Evolutionary conservation across 2,113 vertebrate genomes (phyloP).

Genomic region (Podilymbus podiceps): DNA sequence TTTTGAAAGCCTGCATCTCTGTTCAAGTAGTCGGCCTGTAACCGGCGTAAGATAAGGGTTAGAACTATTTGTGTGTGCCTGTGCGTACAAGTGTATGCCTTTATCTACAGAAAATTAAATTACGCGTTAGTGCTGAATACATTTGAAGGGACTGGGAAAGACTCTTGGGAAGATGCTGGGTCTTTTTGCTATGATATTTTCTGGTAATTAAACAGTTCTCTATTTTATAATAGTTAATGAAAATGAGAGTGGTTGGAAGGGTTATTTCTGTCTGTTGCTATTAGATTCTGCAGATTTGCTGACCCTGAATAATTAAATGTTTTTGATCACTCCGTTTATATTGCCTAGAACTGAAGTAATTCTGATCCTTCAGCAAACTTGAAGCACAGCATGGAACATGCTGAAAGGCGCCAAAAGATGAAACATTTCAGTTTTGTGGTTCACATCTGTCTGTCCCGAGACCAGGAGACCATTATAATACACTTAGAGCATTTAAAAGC

Average conservation of each 20-base stretch:
- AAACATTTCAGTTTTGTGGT: slow-evolving; percentile 70
- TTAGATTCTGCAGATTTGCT: slow-evolving; percentile 56
- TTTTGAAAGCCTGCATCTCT: slow-evolving; percentile 61
- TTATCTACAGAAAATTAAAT: slow-evolving; percentile 39
- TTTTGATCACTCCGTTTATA: slow-evolving; percentile 68
- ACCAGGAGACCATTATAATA: slow-evolving; percentile 65
- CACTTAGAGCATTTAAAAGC: slow-evolving; percentile 63
- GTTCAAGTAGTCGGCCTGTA: slow-evolving; percentile 19
- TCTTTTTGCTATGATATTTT: slow-evolving; percentile 46
- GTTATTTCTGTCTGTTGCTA: slow-evolving; percentile 57
- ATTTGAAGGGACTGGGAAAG: slow-evolving; percentile 30
- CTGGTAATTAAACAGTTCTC: slow-evolving; percentile 64
- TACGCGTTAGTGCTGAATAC: slow-evolving; percentile 32
- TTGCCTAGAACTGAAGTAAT: slow-evolving; percentile 68
- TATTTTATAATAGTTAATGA: slow-evolving; percentile 39
- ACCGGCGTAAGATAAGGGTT: background rate
- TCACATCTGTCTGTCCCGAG: slow-evolving; percentile 69
- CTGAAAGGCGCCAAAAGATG: slow-evolving; percentile 67
- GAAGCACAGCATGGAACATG: slow-evolving; percentile 69
- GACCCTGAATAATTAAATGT: slow-evolving; percentile 59
- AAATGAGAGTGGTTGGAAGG: slow-evolving; percentile 46
- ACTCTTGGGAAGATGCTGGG: slow-evolving; percentile 46
- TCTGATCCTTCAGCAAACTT: slow-evolving; percentile 71
- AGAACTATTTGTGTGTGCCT: slow-evolving; percentile 15
- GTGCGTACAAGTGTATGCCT: background rate